phyloP scores from a whole-genome alignment of 2,797 vertebrate genomes.

The Bradypus variegatus region DNA sequence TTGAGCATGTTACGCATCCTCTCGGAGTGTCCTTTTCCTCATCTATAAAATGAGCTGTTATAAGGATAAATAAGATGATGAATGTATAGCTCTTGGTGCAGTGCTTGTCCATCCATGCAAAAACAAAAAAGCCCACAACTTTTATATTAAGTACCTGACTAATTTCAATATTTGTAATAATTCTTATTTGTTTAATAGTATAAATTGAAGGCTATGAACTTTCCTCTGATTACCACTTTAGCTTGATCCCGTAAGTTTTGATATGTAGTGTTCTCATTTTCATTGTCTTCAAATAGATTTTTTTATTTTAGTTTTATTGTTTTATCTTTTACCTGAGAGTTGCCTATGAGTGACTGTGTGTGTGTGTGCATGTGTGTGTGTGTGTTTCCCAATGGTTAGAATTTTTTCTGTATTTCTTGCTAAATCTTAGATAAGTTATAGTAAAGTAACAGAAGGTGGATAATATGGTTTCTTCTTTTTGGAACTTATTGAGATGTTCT shows the following conservation, averaged over 20 bases:
- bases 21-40: not conserved
- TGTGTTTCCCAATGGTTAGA: not conserved
- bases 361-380: not conserved
- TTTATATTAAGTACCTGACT: not conserved
- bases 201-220: constrained; percentile 6
- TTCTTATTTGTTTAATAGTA: not conserved
- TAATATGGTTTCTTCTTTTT: not conserved
- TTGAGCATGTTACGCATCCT: not conserved
- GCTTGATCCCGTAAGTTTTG: constrained; percentile 9
- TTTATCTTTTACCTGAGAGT: constrained; percentile 17
- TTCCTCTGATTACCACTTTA: constrained; percentile 36
- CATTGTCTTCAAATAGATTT: not conserved
- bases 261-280: not conserved
- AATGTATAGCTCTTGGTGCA: not conserved
- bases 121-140: not conserved
- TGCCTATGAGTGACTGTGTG: not conserved
- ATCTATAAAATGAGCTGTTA: not conserved
- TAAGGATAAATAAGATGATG: not conserved
- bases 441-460: not conserved
- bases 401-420: not conserved
- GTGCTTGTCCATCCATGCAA: not conserved
- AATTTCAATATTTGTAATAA: not conserved
- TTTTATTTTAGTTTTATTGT: not conserved
- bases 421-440: not conserved
- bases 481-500: not conserved